Conservation (phyloP, 2,113 vertebrate genomes). For the Pollimyrus isidori region DNA sequence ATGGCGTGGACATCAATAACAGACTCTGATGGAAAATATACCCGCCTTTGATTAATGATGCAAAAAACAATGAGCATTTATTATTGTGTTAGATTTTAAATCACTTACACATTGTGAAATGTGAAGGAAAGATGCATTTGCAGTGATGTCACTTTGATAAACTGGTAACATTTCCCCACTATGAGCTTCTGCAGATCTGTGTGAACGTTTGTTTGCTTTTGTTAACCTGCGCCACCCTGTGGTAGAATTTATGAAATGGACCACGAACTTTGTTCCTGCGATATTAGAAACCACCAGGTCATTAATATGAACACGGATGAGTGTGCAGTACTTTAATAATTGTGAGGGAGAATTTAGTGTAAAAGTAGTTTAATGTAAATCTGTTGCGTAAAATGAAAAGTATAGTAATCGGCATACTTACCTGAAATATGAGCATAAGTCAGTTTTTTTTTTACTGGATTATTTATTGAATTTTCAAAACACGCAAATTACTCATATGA, state of each 20-base stretch:
- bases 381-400: not conserved
- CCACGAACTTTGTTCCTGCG: not conserved
- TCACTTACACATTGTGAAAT: not conserved
- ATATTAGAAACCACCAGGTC: not conserved
- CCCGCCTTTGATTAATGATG: not conserved
- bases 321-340: not conserved
- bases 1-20: not conserved
- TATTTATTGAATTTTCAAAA: conserved; percentile 61
- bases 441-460: not conserved
- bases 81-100: not conserved
- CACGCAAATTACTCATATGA: conserved; percentile 57
- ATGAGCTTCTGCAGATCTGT: not conserved
- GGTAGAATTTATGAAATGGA: not conserved
- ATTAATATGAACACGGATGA: not conserved
- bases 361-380: not conserved
- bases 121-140: not conserved
- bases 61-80: not conserved
- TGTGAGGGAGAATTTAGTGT: not conserved
- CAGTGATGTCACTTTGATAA: not conserved
- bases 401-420: not conserved
- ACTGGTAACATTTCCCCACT: not conserved
- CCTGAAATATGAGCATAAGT: not conserved
- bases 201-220: not conserved
- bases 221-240: not conserved
- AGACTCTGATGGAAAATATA: not conserved